Base-by-base conservation (phyloP, 2,888 invertebrate species). In the Leucophenga maculata region DNA sequence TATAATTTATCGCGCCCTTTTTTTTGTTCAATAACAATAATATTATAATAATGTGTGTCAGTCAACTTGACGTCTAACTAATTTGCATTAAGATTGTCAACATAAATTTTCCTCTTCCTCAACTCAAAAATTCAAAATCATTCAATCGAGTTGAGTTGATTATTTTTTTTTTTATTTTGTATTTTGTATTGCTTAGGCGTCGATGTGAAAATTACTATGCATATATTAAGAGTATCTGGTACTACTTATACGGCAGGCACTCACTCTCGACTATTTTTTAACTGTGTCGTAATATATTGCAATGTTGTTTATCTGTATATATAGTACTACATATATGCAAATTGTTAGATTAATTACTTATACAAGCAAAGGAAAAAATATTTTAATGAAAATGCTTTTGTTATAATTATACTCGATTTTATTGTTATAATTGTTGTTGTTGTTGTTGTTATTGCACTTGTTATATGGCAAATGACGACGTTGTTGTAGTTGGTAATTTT, bases 261-360 rank as follows among this genome's bases (percentile, higher is more conserved):
- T 32, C 32, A 39, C 39, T 39, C 39, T 39, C 8, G 39, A 11
- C 39, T 39, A 11, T 39, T 39, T 8, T 39, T 1, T 39, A 39
- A 6, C 8, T 39, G 1, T 39, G 8, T 39, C 8, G 39, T 11
- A 39, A 39, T 39, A 4, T 26, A 26, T 26, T 26, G 26, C 26
- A 26, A 26, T 9, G 39, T 39, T 9, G 8, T 39, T 50, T 50
- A 13, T 50, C 6, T 50, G 1, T 50, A 11, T 50, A 11, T 48
- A 8, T 48, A 66, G 13, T 48, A n/a, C n/a, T 48, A 48, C 16
- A 62, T 62, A 72, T 48, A 82, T 82, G 82, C 75, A 83, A 82
- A 82, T 83, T 72, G 69, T 57, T 65, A 71, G 75, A 83, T 83
- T 81, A 84, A 81, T 80, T 84, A 79, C 76, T 68, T 65, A 66